Base-by-base conservation (phyloP, 2,797 vertebrate genomes). In the Odontamblyopus rebecca region DNA sequence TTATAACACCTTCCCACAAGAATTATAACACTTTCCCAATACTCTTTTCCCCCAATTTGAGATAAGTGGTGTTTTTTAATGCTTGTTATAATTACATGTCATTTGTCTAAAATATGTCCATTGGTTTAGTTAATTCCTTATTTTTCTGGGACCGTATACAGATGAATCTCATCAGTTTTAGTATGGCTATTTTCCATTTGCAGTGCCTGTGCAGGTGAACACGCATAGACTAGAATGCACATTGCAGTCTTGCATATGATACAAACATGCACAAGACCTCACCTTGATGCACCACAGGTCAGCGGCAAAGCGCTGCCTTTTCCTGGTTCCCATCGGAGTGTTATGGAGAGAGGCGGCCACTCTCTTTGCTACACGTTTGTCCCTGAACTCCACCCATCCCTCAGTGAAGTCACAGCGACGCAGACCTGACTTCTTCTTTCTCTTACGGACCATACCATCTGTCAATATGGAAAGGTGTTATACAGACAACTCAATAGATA, bases 271-370 rank as follows among this genome's bases (percentile, higher is more conserved):
- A 27, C 41, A 27, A 27, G 50, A 11, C 2, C n/a, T 35, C 12
- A 97, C 96, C 94, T 97, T 98, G 50, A 98, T 94, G 82, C 87
- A 93, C 96, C 96, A 97, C 0, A 97, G 88, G 81, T 97, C 96
- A 0, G 95, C 92, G 50, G 81, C 89, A 75, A 95, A 95, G 2
- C 84, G 91, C 67, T 93, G 95, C 38, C 90, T 93, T 72, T 91
- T 95, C 53, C 86, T 93, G 38, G 90, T 87, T 9, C 93, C 94
- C 92, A 98, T 97, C 0, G 94, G 90, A 0, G 95, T 95, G 92
- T 94, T 96, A 86, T 97, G 94, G 0, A 98, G 93, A 23, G 94
- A 95, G 13, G 67, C 59, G 0, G 94, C 95, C 50, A 97, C 95
- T 1, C 81, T 84, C 82, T 97, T 97, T 0, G 96, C 96, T 23